A percentile compares a stretch with the other conserved stretches of the same genome.
These are phyloP conservation scores for Arenaria interpres DNA, from an alignment of 2,113 vertebrate species.

Conservation along the genomic window DNA sequence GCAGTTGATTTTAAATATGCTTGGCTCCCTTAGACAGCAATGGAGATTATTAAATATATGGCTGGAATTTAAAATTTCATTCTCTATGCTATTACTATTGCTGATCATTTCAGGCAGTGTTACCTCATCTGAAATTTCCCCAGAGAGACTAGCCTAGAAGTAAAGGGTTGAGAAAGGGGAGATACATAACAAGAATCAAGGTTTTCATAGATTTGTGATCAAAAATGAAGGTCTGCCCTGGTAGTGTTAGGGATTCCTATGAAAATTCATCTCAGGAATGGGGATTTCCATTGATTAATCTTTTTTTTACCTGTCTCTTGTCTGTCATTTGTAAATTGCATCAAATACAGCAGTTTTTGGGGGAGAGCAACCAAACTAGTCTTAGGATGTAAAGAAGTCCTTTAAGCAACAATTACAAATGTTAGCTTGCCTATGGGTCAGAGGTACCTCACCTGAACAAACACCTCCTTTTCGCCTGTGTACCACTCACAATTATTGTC, in stretches of 20 bases:
- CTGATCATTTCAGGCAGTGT: neutral
- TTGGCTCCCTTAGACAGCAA: neutral
- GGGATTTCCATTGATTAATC: neutral
- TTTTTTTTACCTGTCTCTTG: neutral
- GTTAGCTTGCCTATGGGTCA: neutral
- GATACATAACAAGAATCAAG: neutral
- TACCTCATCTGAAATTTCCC: conserved; percentile 7
- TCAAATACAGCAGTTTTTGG: neutral
- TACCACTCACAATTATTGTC: neutral
- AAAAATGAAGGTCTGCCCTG: neutral
- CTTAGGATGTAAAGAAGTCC: neutral
- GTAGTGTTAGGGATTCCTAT: neutral
- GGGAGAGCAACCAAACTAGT: neutral
- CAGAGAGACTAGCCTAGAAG: neutral
- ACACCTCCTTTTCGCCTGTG: neutral
- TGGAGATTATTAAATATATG: conserved; percentile 6
- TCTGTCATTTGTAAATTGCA: neutral
- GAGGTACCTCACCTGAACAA: neutral
- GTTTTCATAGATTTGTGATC: neutral
- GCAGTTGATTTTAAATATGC: conserved; percentile 9
- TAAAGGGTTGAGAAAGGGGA: neutral
- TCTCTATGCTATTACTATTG: neutral
- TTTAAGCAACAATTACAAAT: neutral
- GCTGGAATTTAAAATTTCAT: conserved; percentile 18
- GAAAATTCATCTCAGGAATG: neutral